Evolutionary conservation across 2,797 vertebrate species (phyloP).

Genomic region (Rhinoraja longicauda): DNA sequence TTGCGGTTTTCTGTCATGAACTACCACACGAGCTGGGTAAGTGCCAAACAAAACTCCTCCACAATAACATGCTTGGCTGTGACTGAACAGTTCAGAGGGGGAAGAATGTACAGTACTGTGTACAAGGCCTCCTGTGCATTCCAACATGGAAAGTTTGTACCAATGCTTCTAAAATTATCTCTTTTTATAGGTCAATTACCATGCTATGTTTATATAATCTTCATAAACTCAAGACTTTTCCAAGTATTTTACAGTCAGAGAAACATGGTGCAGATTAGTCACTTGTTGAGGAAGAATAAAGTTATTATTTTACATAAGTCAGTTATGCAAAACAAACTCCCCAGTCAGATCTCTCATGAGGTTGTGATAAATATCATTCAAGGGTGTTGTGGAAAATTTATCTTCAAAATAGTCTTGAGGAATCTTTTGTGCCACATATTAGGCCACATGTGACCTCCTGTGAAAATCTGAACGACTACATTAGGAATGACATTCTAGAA

Average conservation of each 20-base stretch:
- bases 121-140: not conserved
- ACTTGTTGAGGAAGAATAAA: not conserved
- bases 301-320: no score
- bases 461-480: not conserved
- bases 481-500: not conserved
- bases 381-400: not conserved
- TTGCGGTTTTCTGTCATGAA: constrained; percentile 96
- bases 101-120: not conserved
- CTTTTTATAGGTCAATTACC: not conserved
- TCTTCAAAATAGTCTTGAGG: not conserved
- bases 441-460: not conserved
- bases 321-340: not conserved
- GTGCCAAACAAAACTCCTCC: constrained; percentile 37
- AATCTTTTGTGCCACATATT: not conserved
- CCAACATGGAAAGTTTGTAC: not conserved
- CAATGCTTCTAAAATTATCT: not conserved
- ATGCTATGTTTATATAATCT: not conserved
- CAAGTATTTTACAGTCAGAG: no score
- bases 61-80: not conserved
- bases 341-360: not conserved
- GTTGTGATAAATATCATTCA: not conserved
- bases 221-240: no score
- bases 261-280: not conserved
- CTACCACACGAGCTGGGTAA: constrained; percentile 92
- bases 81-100: not conserved